Base-by-base conservation (phyloP, 2,888 invertebrate species). In the Ochlodes sylvanus region DNA sequence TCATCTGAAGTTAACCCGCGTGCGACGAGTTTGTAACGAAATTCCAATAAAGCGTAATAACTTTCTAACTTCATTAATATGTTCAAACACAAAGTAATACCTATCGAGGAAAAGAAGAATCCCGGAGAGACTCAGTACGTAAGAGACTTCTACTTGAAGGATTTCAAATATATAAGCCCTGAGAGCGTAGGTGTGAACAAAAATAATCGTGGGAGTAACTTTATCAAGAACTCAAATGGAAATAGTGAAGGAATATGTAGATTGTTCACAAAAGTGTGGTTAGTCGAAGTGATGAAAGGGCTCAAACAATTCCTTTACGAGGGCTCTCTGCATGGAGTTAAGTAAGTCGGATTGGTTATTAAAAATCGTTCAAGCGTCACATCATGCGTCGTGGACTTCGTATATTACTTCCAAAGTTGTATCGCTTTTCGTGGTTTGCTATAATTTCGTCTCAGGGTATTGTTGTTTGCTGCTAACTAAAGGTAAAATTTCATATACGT, bases 241-340 rank as follows among this genome's bases (percentile, higher is more conserved):
- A 60, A 52, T 50, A 70, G 55, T 69, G 69, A 74, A 75, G 58
- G 73, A 15, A 70, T 63, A 15, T 78, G 78, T 55, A 75, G 65
- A 72, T 79, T 80, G 17, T 71, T 84, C 68, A 61, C 82, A 15
- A 80, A 86, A 65, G 75, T 83, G 73, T 92, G 90, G 92, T 69
- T 82, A 0, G 72, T 68, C 4, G 87, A 90, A 78, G 81, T 92
- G 19, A 75, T 88, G 73, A 84, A 77, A 56, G 92, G 92, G 1
- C 71, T 90, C 67, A 89, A 87, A 75, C 89, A 92, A 77, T 87
- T 93, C 73, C 88, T 91, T 72, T 89, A 88, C 71, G 86, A 87
- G 58, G 93, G 93, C 41, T 89, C 90, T 58, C 75, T 93, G 42
- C 93, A 93, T 77, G 93, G 93, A 68, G 89, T 93, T 15, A 93